Base-by-base conservation (phyloP, 2,797 vertebrate genomes). In the Jordanella pulchra region DNA sequence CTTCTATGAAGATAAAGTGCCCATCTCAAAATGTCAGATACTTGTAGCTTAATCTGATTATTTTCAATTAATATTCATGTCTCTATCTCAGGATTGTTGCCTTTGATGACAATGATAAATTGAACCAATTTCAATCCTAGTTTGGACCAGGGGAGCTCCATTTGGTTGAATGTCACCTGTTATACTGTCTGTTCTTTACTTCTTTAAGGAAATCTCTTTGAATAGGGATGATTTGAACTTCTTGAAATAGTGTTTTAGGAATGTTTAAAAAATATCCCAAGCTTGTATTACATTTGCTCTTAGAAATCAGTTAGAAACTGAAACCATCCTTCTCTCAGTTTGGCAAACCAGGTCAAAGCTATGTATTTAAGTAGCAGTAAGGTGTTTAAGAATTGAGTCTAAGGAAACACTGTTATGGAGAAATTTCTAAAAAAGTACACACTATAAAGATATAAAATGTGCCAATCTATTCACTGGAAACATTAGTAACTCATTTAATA, bases 31-130 rank as follows among this genome's bases (percentile, higher is more conserved):
- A 97, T 96, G 97, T 98, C 97, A 98, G 95, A 95, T 95, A 94
- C 93, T 93, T 94, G 94, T 95, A 93, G 95, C 95, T 97, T 97
- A 96, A 99, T 98, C 96, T 96, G 95, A 97, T 97, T 97, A 97
- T 97, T 98, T 98, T 97, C 97, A 97, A 98, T 99, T 97, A 98
- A 98, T 97, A 97, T 99, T 96, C 95, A 97, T 96, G 96, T 96
- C 93, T 95, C 94, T 92, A 93, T 83, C 89, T 92, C 90, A 93
- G 95, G 92, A 95, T 96, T 94, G 94, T 95, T 90, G 84, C 93
- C 82, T 88, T 95, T 96, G 96, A 95, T 96, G 97, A 96, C 97
- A 93, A 95, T 98, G 97, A 99, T 96, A 95, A 97, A 99, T 97
- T 96, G 96, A 96, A 94, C 95, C 97, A 92, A 96, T 96, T 95